Evolutionary conservation across 2,888 invertebrate species (phyloP).

Genomic region (Acleris emargana): DNA sequence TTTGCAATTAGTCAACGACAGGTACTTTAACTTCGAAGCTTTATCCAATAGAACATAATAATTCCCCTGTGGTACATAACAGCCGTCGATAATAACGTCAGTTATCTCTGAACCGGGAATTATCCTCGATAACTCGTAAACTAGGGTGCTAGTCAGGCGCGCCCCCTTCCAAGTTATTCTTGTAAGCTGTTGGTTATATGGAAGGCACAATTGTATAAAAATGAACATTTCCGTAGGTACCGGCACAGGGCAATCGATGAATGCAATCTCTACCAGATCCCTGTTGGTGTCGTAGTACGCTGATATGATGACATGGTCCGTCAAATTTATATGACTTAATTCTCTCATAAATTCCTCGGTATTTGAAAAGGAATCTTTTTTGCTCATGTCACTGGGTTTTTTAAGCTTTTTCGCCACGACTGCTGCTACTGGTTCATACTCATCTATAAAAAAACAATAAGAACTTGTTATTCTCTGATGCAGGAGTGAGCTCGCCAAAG

Average conservation of each 20-base stretch:
- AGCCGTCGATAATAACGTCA: conserved; percentile 59
- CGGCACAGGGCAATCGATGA: conserved; percentile 40
- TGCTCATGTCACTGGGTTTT: too few species aligned
- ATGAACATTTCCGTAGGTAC: conserved; percentile 51
- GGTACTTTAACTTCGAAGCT: conserved; percentile 48
- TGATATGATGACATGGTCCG: conserved; percentile 34
- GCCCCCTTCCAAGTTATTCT: conserved; percentile 50
- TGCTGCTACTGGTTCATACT: too few species aligned
- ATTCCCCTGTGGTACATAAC: conserved; percentile 50
- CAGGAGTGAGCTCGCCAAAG: too few species aligned
- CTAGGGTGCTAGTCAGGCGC: conserved; percentile 41
- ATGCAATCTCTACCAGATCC: conserved; percentile 51
- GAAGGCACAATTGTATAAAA: conserved; percentile 51
- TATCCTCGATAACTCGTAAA: conserved; percentile 54
- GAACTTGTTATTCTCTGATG: too few species aligned
- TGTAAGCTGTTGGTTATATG: conserved; percentile 51
- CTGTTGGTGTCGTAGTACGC: conserved; percentile 48
- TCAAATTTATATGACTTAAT: neutral
- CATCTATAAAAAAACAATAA: too few species aligned
- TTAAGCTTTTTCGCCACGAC: too few species aligned
- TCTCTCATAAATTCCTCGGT: neutral
- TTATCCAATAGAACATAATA: conserved; percentile 54
- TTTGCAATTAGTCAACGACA: conserved; percentile 58
- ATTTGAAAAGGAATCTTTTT: too few species aligned
- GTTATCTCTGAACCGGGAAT: conserved; percentile 57